Evolutionary conservation across 2,113 vertebrate species (phyloP), one percentile per base, ranked within the genome.

Genomic region (Hoplias malabaricus): DNA sequence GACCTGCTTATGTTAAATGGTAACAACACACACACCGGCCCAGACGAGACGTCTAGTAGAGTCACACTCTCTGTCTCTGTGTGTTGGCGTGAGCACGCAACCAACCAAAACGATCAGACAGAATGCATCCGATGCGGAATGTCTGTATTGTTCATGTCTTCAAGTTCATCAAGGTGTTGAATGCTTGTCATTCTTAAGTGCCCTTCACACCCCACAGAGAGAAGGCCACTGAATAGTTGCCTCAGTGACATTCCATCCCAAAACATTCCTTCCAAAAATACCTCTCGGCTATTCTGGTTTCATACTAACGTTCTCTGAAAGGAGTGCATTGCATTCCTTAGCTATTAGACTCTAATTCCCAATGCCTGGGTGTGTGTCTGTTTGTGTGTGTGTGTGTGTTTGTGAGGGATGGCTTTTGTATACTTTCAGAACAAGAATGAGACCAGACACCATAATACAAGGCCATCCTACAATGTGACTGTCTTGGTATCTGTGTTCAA

Each of bases 261-360:
- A 16, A 25, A 75, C 13, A 0, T 75, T 78, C 80, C 38, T 75
- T 75, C 81, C 77, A 61, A 36, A 71, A 79, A 79, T 79, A 71
- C n/a, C 57, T 59, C 65, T 19, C 8, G 2, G 3, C 9, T 16
- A 16, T 77, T 62, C 23, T 9, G 40, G 53, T 16, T 33, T 67
- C 73, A 23, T 14, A 14, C 50, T 36, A 56, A 16, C 16, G 13
- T 21, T 72, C 31, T 59, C 72, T 65, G 6, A 21, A 16, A 69
- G 76, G 50, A 75, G 74, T 63, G 42, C 19, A 14, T 27, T 31
- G 53, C 66, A 82, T 82, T 82, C 72, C 77, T 63, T 36, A 59
- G 61, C 50, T 71, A 67, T 79, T 79, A 76, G 40, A 53, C 40
- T 23, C 7, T 57, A 43, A 25, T 66, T 78, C 72, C 57, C 53